Evolutionary conservation across 2,113 vertebrate species (phyloP).

Genomic region (Silurus glanis): DNA sequence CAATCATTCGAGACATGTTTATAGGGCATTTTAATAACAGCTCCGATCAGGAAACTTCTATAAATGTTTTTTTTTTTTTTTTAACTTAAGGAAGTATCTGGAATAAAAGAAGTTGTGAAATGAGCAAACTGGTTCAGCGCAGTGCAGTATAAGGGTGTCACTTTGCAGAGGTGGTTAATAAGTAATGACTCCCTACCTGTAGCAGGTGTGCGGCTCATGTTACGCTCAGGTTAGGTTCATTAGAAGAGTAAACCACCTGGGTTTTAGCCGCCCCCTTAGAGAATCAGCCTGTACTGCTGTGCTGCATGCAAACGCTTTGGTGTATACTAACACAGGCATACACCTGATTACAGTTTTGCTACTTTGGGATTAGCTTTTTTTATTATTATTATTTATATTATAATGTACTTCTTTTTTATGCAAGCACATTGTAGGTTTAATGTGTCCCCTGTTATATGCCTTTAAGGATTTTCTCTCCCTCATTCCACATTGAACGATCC

Average conservation of each 20-base stretch:
- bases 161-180: conserved; percentile 67
- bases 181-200: conserved; percentile 64
- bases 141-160: conserved; percentile 47
- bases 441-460: neutral
- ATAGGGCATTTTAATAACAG: neutral
- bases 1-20: neutral
- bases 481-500: neutral
- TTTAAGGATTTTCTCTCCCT: neutral
- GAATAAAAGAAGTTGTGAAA: conserved; percentile 60
- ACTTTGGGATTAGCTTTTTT: neutral
- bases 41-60: neutral
- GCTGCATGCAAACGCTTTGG: neutral
- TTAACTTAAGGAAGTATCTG: conserved; percentile 46
- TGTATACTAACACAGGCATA: neutral
- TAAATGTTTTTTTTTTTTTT: neutral
- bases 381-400: neutral
- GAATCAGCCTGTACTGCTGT: conserved; percentile 2
- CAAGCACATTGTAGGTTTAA: neutral
- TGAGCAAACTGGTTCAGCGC: conserved; percentile 55
- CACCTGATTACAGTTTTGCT: neutral
- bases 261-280: conserved; percentile 56
- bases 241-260: conserved; percentile 72
- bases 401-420: conserved; percentile 2
- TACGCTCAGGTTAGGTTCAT: conserved; percentile 67
- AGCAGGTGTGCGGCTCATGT: conserved; percentile 72